A percentile compares a stretch with the other conserved stretches of the same genome.
Conservation (phyloP, 1,140 invertebrate genomes). For the Pinna nobilis region DNA sequence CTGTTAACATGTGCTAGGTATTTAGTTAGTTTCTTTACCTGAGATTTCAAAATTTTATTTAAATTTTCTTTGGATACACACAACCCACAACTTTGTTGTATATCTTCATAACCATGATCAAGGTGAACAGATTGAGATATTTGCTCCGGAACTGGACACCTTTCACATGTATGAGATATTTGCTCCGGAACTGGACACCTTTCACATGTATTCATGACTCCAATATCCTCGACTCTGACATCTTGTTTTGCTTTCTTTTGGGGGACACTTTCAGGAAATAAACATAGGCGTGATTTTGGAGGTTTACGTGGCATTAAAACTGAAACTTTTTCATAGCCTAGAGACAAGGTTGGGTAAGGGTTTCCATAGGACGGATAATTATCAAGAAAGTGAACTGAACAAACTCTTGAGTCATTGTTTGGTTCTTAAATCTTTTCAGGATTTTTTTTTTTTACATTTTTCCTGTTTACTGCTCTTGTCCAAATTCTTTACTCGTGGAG, state of each 20-base stretch:
- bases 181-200: too few relatives aligned
- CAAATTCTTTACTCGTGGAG: not conserved
- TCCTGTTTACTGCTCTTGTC: not conserved
- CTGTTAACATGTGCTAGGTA: not conserved
- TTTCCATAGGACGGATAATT: not conserved
- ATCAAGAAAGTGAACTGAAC: constrained; percentile 1
- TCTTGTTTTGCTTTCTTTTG: constrained; percentile 2
- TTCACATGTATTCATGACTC: too few relatives aligned
- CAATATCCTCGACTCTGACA: not conserved
- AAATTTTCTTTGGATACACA: not conserved
- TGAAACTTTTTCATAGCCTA: not conserved
- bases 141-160: too few relatives aligned
- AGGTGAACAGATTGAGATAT: not conserved
- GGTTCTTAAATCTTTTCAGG: not conserved
- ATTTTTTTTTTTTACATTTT: not conserved
- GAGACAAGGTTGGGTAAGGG: not conserved
- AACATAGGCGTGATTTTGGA: too few relatives aligned
- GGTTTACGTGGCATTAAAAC: too few relatives aligned
- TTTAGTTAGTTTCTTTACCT: not conserved
- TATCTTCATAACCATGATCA: not conserved
- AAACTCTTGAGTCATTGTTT: not conserved
- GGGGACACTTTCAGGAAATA: not conserved
- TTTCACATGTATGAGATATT: too few relatives aligned
- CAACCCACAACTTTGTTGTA: not conserved
- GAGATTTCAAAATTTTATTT: not conserved